These are phyloP conservation scores for Melanargia galathea DNA, from an alignment of 2,888 invertebrate species.

Conservation along the genomic window DNA sequence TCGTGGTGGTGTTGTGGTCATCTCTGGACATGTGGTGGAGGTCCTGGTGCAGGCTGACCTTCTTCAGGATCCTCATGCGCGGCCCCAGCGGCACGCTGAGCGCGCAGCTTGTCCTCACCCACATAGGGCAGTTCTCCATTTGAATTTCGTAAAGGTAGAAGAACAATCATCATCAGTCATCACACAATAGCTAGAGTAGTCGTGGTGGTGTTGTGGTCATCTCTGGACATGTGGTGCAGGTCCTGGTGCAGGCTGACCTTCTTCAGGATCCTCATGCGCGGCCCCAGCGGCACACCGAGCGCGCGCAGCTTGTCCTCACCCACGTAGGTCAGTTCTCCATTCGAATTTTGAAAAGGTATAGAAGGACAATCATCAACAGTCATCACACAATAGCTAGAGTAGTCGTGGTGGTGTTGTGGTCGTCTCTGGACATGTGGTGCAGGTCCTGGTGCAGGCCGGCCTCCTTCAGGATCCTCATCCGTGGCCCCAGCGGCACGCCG, in stretches of 20 bases:
- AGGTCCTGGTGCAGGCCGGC: conserved; percentile 84
- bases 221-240: conserved; percentile 70
- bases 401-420: conserved; percentile 73
- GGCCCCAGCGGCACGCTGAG: too few species aligned
- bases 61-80: too few species aligned
- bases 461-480: conserved; percentile 93
- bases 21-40: too few species aligned
- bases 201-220: conserved; percentile 68
- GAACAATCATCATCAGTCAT: not conserved
- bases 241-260: conserved; percentile 86
- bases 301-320: conserved; percentile 93
- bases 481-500: conserved; percentile 94
- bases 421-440: conserved; percentile 68
- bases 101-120: too few species aligned
- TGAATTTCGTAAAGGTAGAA: too few species aligned
- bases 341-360: too few species aligned
- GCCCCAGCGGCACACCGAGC: conserved; percentile 95
- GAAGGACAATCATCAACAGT: not conserved
- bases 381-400: conserved; percentile 84
- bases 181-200: conserved; percentile 85
- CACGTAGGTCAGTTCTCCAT: conserved; percentile 93
- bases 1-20: too few species aligned
- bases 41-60: too few species aligned
- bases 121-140: too few species aligned
- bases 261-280: conserved; percentile 92